A percentile compares a stretch with the other conserved stretches of the same genome.
phyloP scores from a whole-genome alignment of 1,140 invertebrate species.

The Danaus melanippus region DNA sequence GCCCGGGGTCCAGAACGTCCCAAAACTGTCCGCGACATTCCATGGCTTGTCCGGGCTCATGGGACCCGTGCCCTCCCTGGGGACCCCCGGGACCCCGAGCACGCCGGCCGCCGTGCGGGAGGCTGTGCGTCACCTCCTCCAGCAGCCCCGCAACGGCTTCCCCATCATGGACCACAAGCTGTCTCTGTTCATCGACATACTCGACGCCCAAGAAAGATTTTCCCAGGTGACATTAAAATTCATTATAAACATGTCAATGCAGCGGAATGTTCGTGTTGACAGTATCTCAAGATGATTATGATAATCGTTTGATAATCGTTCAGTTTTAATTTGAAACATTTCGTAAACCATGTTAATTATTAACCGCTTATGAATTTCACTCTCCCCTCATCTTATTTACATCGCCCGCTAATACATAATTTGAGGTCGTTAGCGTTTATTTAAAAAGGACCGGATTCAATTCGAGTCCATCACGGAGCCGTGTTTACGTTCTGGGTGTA shows the following conservation, averaged over 20 bases:
- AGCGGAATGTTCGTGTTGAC: too few relatives aligned
- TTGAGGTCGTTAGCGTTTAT: conserved; percentile 17
- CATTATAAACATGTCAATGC: too few relatives aligned
- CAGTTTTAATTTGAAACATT: too few relatives aligned
- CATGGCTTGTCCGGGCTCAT: conserved; percentile 72
- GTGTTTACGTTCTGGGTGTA: conserved; percentile 10
- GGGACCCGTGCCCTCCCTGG: conserved; percentile 33
- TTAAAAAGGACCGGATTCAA: conserved; percentile 19
- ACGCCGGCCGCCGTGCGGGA: conserved; percentile 74
- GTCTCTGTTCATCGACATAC: conserved; percentile 83
- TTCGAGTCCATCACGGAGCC: conserved; percentile 10
- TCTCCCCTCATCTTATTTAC: conserved; percentile 1
- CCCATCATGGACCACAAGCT: conserved; percentile 83
- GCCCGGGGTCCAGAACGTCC: conserved; percentile 56
- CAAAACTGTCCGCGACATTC: conserved; percentile 76
- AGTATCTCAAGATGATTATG: too few relatives aligned
- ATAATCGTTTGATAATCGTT: too few relatives aligned
- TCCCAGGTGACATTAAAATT: conserved; percentile 75
- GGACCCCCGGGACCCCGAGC: conserved; percentile 66
- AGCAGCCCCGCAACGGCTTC: conserved; percentile 80
- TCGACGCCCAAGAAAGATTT: conserved; percentile 84
- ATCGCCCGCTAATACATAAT: conserved; percentile 6
- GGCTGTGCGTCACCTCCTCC: conserved; percentile 78
- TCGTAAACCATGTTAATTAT: too few relatives aligned
- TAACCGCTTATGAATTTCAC: conserved; percentile 1